Base-by-base conservation (phyloP, 2,888 invertebrate genomes). In the Drosophila falleni region DNA sequence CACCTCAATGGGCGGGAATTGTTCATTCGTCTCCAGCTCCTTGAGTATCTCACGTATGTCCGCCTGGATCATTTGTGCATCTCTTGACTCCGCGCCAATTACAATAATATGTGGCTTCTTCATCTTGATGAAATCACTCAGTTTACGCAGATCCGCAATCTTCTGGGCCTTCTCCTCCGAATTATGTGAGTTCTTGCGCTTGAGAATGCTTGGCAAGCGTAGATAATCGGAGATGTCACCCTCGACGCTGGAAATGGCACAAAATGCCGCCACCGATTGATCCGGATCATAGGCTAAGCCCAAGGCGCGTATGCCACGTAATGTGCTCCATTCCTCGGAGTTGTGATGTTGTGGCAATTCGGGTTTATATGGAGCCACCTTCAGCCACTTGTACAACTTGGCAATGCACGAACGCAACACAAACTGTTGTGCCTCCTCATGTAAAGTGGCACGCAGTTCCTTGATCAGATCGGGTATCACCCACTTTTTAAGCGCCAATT, bases 81-180 rank as follows among this genome's bases (percentile, higher is more conserved):
- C 97, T 4, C 98, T 94, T 0, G 97, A 97, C 91, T 99, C 99
- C 0, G 97, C 98, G 9, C 97, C 97, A 15, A 98, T 95, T 0
- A 96, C 97, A 29, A 99, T 95, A 13, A 98, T 96, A 92, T 99
- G 99, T 0, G 99, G 99, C 89, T 97, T 98, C 92, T 98, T 98
- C 23, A 95, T 95, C 0, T 95, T 93, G 56, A 99, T 97, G 87
- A 99, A 98, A 81, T 97, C 96, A 73, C 94, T 94, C 44, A 97
- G 81, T 31, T 95, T 95, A 13, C 94, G 90, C 55, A 97, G 83
- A 91, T 97, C 97, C 0, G 94, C 93, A 89, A 95, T 94, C 92
- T 95, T 96, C 70, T 94, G 93, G 5, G 93, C 87, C 81, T 96
- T 95, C 73, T 97, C 97, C 23, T 95, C 94, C 35, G 94, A 93